Conservation (phyloP, 2,797 vertebrate species). For the Chromis chromis region DNA sequence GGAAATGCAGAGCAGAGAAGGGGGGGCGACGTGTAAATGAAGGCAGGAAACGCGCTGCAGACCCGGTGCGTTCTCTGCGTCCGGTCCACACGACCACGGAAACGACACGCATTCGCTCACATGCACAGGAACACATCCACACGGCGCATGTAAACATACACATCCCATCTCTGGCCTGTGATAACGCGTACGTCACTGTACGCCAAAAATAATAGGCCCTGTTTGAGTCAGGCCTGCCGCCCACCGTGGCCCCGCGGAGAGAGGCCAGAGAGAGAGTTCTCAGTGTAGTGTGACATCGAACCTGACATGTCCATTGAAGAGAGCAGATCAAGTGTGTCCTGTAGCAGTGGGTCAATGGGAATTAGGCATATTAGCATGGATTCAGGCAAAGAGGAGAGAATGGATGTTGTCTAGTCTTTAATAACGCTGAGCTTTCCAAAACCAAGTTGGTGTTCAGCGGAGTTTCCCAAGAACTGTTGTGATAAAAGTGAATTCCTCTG, state of each 20-base stretch:
- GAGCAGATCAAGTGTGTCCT: constrained; percentile 53
- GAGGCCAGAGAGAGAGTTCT: constrained; percentile 26
- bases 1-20: constrained; percentile 74
- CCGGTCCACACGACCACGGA: constrained; percentile 65
- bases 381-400: constrained; percentile 26
- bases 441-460: not conserved
- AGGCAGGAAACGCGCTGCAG: constrained; percentile 80
- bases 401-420: constrained; percentile 9
- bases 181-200: constrained; percentile 31
- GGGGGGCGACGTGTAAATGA: constrained; percentile 64
- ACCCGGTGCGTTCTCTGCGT: constrained; percentile 60
- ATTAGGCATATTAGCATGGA: constrained; percentile 41
- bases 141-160: constrained; percentile 54
- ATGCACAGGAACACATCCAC: constrained; percentile 67
- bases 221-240: constrained; percentile 20
- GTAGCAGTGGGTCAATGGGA: constrained; percentile 39
- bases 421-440: constrained; percentile 17
- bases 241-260: constrained; percentile 10
- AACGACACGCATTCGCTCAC: constrained; percentile 71
- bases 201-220: constrained; percentile 19
- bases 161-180: constrained; percentile 44
- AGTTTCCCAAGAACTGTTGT: not conserved
- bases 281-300: constrained; percentile 52
- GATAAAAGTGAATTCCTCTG: not conserved
- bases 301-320: constrained; percentile 49